Evolutionary conservation across 2,888 invertebrate genomes (phyloP), one percentile per base, ranked within the genome.

Genomic region (Allophyes oxyacanthae): DNA sequence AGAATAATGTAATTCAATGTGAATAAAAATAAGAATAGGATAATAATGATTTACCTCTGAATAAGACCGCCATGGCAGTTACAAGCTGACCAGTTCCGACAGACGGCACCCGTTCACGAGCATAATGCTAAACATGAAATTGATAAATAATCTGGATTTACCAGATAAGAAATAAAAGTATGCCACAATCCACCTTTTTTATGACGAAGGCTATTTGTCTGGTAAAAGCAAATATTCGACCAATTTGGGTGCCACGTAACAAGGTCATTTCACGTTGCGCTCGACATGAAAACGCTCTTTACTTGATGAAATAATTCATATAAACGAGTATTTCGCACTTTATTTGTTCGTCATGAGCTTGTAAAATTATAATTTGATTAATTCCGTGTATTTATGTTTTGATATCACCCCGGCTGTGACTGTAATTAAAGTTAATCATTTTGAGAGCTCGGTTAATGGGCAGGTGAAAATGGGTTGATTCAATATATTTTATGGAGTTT

Each of bases 201-300:
- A 54, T 45, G 48, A 63, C 30, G 11, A 44, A 49, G 30, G 38
- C 14, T 55, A 59, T 59, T 65, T 57, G 56, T 64, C 45, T 53
- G 58, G 40, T 49, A 42, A 53, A 69, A 65, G 37, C 55, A 58
- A 67, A 65, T 68, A 61, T 67, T 57, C 46, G 20, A 32, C 33
- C 48, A 52, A 66, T 63, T 61, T 38, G 34, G 32, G 51, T 41
- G 41, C 50, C 61, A 40, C 58, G 36, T 60, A 62, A 70, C 73
- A 66, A 64, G 64, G 62, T 63, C 64, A 58, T 45, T 30, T 43
- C 44, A 49, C 45, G 66, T 72, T 75, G 52, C 66, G 57, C 64
- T 61, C 59, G 72, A 85, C 81, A 84, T 61, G 72, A 71, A 64
- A 85, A 84, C 53, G 78, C 83, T 83, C 64, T 84, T 79, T 69